Evolutionary conservation across 2,113 vertebrate genomes (phyloP).

Genomic region (Brachyistius frenatus): DNA sequence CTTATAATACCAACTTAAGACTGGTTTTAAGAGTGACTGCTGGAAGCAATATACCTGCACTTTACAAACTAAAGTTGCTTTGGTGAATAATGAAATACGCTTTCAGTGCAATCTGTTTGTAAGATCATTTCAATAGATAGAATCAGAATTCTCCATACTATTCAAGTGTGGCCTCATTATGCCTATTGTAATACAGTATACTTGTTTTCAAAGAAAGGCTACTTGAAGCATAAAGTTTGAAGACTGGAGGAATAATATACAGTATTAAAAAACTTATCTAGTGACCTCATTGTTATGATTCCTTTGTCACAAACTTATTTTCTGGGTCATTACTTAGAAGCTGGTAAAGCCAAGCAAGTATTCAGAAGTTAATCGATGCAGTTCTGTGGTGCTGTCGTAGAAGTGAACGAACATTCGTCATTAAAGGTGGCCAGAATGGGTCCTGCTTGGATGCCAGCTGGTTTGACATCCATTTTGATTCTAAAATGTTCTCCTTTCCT

Average conservation of each 20-base stretch:
- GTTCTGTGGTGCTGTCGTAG: not conserved
- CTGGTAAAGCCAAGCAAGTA: not conserved
- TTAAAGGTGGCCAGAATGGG: constrained; percentile 18
- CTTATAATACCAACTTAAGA: not conserved
- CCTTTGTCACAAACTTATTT: constrained; percentile 20
- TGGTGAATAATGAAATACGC: not conserved
- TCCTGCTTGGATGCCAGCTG: constrained; percentile 9
- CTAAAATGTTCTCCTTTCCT: not conserved
- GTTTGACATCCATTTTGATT: constrained; percentile 20
- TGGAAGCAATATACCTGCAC: not conserved
- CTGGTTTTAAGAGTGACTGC: not conserved
- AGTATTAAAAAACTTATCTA: constrained; percentile 10
- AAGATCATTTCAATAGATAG: not conserved
- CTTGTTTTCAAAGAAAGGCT: not conserved
- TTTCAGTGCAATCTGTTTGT: not conserved
- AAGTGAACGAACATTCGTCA: constrained; percentile 14
- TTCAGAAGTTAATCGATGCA: constrained; percentile 30
- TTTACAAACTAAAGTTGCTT: not conserved
- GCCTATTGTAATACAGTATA: not conserved
- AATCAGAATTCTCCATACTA: not conserved
- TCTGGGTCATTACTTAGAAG: constrained; percentile 27
- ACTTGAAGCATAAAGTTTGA: constrained; percentile 1
- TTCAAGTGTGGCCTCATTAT: too few relatives aligned
- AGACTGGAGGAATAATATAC: not conserved
- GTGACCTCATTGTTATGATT: constrained; percentile 20